A percentile compares a stretch with the other conserved stretches of the same genome.
phyloP scores from a whole-genome alignment of 2,888 invertebrate genomes.

The Aquatica leii region DNA sequence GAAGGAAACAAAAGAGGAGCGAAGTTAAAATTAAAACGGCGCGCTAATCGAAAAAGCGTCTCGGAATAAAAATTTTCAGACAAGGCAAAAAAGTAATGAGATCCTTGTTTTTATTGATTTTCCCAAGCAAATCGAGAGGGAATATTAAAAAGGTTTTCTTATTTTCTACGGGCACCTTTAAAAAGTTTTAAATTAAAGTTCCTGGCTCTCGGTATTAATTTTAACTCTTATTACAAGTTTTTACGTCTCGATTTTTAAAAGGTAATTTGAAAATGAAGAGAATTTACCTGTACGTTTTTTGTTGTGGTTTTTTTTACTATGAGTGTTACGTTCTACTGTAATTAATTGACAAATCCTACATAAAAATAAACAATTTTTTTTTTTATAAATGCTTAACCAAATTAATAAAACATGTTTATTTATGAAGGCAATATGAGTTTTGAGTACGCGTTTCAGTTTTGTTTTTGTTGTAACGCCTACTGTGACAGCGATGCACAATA shows the following conservation, averaged over 20 bases:
- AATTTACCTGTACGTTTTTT: constrained; percentile 14
- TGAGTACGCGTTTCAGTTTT: too few species aligned
- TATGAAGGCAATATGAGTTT: too few species aligned
- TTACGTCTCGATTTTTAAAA: constrained; percentile 35
- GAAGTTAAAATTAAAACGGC: constrained; percentile 39
- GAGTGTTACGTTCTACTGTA: too few species aligned
- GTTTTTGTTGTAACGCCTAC: too few species aligned
- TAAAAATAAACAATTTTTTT: too few species aligned
- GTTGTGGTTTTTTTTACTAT: too few species aligned
- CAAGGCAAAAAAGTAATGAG: constrained; percentile 55
- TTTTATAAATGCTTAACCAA: too few species aligned
- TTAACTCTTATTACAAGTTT: constrained; percentile 38
- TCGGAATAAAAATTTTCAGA: constrained; percentile 41
- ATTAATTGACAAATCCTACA: too few species aligned
- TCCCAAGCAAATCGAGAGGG: constrained; percentile 53
- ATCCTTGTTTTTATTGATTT: constrained; percentile 57
- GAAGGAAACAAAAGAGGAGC: too few species aligned
- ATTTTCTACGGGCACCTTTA: constrained; percentile 47
- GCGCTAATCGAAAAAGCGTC: constrained; percentile 54
- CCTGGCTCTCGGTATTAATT: constrained; percentile 38
- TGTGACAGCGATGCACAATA: too few species aligned
- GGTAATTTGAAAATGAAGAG: constrained; percentile 29
- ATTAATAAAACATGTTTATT: too few species aligned
- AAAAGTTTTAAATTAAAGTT: constrained; percentile 45
- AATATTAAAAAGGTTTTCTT: constrained; percentile 57